A percentile compares a stretch with the other conserved stretches of the same genome.
Conservation (phyloP, 1,140 invertebrate species). For the Sitophilus oryzae region DNA sequence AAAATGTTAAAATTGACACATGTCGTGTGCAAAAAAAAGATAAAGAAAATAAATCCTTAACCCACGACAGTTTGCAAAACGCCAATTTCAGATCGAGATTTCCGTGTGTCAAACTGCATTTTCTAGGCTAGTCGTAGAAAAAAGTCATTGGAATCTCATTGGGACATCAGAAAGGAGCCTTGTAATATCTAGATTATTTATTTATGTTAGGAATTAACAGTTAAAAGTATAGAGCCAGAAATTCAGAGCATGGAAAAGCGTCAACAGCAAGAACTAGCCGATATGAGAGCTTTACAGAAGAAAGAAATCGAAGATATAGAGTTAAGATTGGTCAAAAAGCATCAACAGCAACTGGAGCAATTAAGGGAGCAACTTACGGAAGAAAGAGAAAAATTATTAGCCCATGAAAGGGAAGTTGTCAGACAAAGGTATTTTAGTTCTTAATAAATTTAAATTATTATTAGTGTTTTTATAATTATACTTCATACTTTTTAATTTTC, state of each 20-base stretch:
- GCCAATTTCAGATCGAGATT: no score
- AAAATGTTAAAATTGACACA: no score
- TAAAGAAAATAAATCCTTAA: no score
- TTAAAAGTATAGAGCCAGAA: slow-evolving; percentile 68
- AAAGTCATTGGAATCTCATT: no score
- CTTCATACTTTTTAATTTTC: no score
- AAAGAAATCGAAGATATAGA: slow-evolving; percentile 55
- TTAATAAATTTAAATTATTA: neutral
- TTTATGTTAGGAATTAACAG: slow-evolving; percentile 57
- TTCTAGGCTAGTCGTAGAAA: no score
- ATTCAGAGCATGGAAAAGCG: slow-evolving; percentile 58
- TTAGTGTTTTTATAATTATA: neutral
- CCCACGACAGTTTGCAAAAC: no score
- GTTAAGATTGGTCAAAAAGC: slow-evolving; percentile 48
- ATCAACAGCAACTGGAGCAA: slow-evolving; percentile 48
- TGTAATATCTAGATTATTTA: no score
- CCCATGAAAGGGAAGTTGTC: slow-evolving; percentile 48
- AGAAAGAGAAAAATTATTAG: slow-evolving; percentile 48
- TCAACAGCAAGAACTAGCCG: slow-evolving; percentile 55
- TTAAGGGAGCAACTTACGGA: slow-evolving; percentile 48
- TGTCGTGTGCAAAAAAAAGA: no score
- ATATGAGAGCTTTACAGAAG: slow-evolving; percentile 54
- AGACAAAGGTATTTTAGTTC: slow-evolving; percentile 45
- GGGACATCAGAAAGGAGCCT: no score
- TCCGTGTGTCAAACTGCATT: no score